These are phyloP conservation scores for Alosa sapidissima DNA, from an alignment of 2,797 vertebrate species.

Conservation along the genomic window DNA sequence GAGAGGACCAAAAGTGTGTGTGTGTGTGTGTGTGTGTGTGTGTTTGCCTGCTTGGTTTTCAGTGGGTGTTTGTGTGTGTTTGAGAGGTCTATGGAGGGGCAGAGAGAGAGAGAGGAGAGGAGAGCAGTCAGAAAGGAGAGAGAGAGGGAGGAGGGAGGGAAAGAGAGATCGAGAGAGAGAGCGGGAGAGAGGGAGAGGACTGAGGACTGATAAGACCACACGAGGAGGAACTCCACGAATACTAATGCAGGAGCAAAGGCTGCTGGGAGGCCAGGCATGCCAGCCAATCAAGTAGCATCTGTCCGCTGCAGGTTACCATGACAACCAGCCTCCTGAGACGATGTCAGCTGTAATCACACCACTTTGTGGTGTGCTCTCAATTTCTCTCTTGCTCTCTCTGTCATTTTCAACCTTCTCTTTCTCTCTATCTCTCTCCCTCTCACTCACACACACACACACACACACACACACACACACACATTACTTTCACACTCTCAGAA, in stretches of 20 bases:
- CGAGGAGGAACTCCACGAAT: constrained; percentile 67
- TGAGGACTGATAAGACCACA: constrained; percentile 52
- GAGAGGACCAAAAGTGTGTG: not conserved
- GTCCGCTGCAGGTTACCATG: constrained; percentile 64
- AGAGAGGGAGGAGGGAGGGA: not conserved
- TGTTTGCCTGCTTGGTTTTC: too few species aligned
- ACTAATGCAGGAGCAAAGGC: constrained; percentile 66
- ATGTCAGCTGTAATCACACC: constrained; percentile 71
- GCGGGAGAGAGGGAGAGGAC: constrained; percentile 37
- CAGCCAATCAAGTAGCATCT: constrained; percentile 68
- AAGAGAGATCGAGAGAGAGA: constrained; percentile 22
- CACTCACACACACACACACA: constrained; percentile 54
- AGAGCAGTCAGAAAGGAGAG: not conserved
- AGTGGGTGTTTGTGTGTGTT: too few species aligned
- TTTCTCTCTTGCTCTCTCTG: constrained; percentile 24
- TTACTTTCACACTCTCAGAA: not conserved
- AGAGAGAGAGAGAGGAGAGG: constrained; percentile 28
- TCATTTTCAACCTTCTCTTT: constrained; percentile 24
- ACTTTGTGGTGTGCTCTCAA: not conserved
- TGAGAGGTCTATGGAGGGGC: not conserved
- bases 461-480: constrained; percentile 27
- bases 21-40: not conserved
- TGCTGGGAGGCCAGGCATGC: constrained; percentile 63
- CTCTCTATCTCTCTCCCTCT: constrained; percentile 19
- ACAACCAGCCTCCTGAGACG: constrained; percentile 68